A percentile compares a stretch with the other conserved stretches of the same genome.
phyloP scores from a whole-genome alignment of 2,797 vertebrate species.

The Sparidentex hasta region DNA sequence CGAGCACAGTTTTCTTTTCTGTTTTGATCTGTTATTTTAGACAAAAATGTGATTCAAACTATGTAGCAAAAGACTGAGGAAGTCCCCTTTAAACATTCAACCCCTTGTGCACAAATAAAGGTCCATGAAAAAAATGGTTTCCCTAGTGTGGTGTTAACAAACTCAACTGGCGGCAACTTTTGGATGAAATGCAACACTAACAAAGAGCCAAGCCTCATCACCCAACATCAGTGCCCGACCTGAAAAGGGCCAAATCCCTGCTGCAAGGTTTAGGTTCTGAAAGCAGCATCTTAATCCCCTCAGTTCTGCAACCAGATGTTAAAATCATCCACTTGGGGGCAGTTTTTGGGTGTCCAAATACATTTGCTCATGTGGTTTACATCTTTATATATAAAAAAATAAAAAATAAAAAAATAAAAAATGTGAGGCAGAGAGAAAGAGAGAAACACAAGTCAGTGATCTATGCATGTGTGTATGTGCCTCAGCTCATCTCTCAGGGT shows the following conservation, averaged over 20 bases:
- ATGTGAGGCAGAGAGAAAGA: constrained; percentile 2
- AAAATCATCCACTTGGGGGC: background rate
- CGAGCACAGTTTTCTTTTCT: too few relatives aligned
- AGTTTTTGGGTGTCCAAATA: background rate
- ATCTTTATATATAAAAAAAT: background rate
- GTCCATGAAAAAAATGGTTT: background rate
- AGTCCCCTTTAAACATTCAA: too few relatives aligned
- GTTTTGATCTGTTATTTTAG: too few relatives aligned
- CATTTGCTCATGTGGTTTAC: background rate
- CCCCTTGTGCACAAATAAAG: too few relatives aligned
- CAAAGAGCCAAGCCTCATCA: background rate
- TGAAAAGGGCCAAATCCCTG: background rate
- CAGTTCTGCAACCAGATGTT: background rate
- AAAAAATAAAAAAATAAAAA: too few relatives aligned
- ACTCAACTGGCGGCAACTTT: background rate
- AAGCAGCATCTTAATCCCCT: background rate
- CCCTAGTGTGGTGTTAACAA: background rate
- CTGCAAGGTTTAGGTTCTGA: background rate
- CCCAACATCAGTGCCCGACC: background rate
- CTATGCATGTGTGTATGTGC: background rate
- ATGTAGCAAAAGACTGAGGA: too few relatives aligned
- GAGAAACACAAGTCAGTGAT: background rate
- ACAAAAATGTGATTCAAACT: too few relatives aligned
- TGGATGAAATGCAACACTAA: background rate
- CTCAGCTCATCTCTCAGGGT: constrained; percentile 64